A percentile compares a stretch with the other conserved stretches of the same genome.
Evolutionary conservation across 2,113 vertebrate species (phyloP).

Genomic region (Alosa alosa): DNA sequence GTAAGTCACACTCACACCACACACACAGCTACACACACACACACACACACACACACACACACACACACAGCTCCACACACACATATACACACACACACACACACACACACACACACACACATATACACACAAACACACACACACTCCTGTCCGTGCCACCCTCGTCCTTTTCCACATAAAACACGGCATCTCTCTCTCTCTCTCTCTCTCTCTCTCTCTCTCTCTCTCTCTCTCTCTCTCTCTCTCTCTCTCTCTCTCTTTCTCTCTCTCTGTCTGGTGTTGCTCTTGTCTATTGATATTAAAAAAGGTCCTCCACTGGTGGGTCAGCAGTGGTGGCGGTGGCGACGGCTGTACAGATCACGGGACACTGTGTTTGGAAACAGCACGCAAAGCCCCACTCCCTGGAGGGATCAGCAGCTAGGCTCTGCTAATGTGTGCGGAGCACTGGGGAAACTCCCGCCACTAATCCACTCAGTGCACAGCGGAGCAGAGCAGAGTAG

Average conservation of each 20-base stretch:
- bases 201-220: neutral
- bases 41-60: neutral
- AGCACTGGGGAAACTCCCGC: too few species aligned
- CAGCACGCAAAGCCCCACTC: too few species aligned
- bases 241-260: neutral
- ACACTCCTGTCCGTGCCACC: too few species aligned
- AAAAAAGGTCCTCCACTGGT: too few species aligned
- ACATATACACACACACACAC: neutral
- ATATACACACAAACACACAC: neutral
- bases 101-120: conserved; percentile 7
- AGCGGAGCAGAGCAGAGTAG: too few species aligned
- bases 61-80: conserved; percentile 46
- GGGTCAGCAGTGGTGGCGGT: too few species aligned
- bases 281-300: too few species aligned
- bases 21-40: neutral
- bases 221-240: neutral
- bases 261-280: neutral
- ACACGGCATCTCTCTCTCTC: neutral
- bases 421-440: too few species aligned
- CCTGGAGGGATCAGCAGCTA: too few species aligned
- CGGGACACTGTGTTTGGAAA: too few species aligned
- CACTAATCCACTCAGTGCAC: too few species aligned
- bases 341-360: too few species aligned
- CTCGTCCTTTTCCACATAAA: neutral
- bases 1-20: conserved; percentile 73